Conservation (phyloP, 2,888 invertebrate genomes). For the Synergus laeviventris region DNA sequence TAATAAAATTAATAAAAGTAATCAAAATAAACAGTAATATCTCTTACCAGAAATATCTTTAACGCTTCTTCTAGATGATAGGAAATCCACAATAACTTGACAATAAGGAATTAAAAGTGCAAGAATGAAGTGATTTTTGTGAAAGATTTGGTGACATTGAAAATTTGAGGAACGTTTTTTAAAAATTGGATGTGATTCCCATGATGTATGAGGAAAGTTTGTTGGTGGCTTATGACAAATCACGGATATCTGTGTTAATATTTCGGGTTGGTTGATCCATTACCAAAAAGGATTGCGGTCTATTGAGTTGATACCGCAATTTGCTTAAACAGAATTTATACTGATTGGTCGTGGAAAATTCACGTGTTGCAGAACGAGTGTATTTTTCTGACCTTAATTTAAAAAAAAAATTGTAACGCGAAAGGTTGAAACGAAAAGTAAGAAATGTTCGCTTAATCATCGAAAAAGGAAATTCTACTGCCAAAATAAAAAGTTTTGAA, state of each 20-base stretch:
- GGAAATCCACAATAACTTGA: too few species aligned
- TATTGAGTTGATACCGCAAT: conserved; percentile 1
- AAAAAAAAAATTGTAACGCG: not conserved
- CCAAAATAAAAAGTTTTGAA: not conserved
- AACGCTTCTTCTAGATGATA: too few species aligned
- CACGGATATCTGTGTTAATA: conserved; percentile 7
- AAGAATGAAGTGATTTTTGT: too few species aligned
- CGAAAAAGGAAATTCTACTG: not conserved
- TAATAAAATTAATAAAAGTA: not conserved
- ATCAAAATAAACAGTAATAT: not conserved
- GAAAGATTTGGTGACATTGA: too few species aligned
- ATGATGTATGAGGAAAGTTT: conserved; percentile 13
- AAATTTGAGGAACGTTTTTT: too few species aligned
- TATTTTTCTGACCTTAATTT: conserved; percentile 1
- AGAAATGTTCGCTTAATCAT: not conserved
- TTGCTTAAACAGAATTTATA: conserved; percentile 18
- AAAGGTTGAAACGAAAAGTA: not conserved
- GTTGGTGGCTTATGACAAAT: not conserved
- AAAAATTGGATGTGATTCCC: not conserved
- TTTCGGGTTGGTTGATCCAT: not conserved
- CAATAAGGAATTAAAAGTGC: too few species aligned
- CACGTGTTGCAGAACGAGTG: not conserved
- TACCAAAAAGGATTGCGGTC: not conserved
- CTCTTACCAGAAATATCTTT: too few species aligned
- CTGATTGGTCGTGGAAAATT: conserved; percentile 10